Base-by-base conservation (phyloP, 2,888 invertebrate genomes). In the Drosophila paramelanica region DNA sequence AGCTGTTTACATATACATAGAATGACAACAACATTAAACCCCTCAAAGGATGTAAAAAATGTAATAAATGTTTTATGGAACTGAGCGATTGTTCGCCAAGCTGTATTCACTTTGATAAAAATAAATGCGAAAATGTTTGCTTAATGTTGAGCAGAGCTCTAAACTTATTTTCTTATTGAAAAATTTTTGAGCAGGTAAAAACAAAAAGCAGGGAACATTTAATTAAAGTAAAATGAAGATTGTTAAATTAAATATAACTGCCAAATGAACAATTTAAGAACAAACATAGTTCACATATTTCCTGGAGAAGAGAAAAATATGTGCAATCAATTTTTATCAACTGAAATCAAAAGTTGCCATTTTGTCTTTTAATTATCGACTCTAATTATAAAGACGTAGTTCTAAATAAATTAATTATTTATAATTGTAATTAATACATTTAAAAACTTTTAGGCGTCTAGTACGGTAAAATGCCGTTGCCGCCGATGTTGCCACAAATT, bases 21-120 rank as follows among this genome's bases (percentile, higher is more conserved):
- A 64, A 57, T 65, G 41, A 38, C 49, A 60, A 72, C 52, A 52
- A 52, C 53, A 70, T 43, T 33, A 55, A 31, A 50, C 8, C 25
- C 25, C 36, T 20, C 41, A 59, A 59, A 50, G 31, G 17, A 6
- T 31, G 17, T 42, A 42, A 23, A 42, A 64, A 58, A 58, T 41
- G 39, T 55, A 46, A 41, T 41, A 68, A 59, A 68, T 50, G n/a
- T 42, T 41, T 41, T 11, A 7, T 43, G 1, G 8, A 59, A 13
- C 23, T 43, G 6, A 51, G 17, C 7, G 0, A n/a, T 17, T 25
- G 17, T 56, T 17, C 1, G 10, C 31, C 20, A 3, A 23, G 10
- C 11, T 14, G 11, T 8, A 38, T 10, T 10, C 41, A 13, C 4
- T 5, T 17, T 6, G 13, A 10, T 0, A n/a, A 1, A 47, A 2